These are phyloP conservation scores for Geotrypetes seraphini DNA, from an alignment of 2,797 vertebrate genomes.

Conservation along the genomic window DNA sequence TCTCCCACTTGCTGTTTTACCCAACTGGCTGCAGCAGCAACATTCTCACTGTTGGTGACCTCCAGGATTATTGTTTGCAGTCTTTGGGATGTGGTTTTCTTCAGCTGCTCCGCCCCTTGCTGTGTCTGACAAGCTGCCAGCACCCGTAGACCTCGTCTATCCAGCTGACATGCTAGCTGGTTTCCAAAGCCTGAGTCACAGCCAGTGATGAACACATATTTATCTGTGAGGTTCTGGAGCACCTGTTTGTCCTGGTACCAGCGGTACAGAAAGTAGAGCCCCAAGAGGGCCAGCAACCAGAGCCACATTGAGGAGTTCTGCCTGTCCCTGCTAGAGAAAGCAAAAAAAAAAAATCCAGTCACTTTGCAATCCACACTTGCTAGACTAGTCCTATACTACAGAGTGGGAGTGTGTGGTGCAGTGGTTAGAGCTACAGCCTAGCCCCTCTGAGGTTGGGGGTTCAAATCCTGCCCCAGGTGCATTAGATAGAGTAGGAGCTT, in stretches of 20 bases:
- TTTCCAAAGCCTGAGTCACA: constrained; percentile 60
- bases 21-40: constrained; percentile 18
- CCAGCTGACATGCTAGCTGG: constrained; percentile 64
- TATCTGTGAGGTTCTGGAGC: constrained; percentile 23
- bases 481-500: no score
- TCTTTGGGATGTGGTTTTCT: constrained; percentile 9
- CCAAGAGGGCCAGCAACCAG: constrained; percentile 1
- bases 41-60: constrained; percentile 26
- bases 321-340: no score
- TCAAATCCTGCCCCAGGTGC: no score
- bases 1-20: not conserved
- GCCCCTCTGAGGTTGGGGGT: no score
- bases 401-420: no score
- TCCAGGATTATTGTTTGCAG: constrained; percentile 39
- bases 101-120: constrained; percentile 46
- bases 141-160: constrained; percentile 61
- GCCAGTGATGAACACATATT: constrained; percentile 41
- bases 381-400: no score
- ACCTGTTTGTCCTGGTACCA: constrained; percentile 20
- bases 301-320: no score
- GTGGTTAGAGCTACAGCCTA: no score
- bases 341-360: no score
- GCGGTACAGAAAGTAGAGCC: constrained; percentile 15
- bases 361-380: no score
- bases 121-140: constrained; percentile 67